Evolutionary conservation across 2,113 vertebrate species (phyloP), one percentile per base, ranked within the genome.

Genomic region (Pachyramphus minor): DNA sequence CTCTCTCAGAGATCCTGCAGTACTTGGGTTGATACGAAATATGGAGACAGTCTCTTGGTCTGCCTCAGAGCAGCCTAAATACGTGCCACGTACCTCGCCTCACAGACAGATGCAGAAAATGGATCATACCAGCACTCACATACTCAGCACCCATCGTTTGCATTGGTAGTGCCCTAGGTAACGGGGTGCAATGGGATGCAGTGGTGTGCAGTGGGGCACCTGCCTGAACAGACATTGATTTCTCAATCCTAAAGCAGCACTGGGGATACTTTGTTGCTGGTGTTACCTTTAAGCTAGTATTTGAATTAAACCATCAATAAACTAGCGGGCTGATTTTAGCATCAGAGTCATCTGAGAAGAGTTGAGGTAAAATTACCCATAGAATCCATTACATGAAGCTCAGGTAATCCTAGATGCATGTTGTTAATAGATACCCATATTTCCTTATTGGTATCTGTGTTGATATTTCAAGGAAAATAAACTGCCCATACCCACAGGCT

Each of bases 81-180:
- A 49, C 0, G 0, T 56, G 64, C 37, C 86, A 44, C 0, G 0
- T 60, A 52, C 33, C 73, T 89, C 6, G 2, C 24, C 37, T 30
- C 1, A 9, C 7, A 49, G 69, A 47, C 52, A 50, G 56, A 68
- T 35, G 47, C 28, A 64, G 77, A 39, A 31, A 77, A 71, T 4
- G 53, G 69, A 47, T 79, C n/a, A 5, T 0, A 0, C 24, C 37
- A 18, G 28, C 3, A 27, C 28, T 73, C 0, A 0, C 11, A 8
- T 22, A 24, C 19, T 19, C 31, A 27, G 12, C 22, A 19, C 24
- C 12, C 5, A 0, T 59, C 3, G 0, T 5, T 0, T 0, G 50
- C 72, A 55, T 14, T 1, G 1, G 24, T 9, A 37, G 27, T 1
- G 2, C 42, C 39, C 14, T 5, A 1, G 3, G 53, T 22, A 16